Conservation (phyloP, 2,888 invertebrate species). For the Linyphia triangularis region DNA sequence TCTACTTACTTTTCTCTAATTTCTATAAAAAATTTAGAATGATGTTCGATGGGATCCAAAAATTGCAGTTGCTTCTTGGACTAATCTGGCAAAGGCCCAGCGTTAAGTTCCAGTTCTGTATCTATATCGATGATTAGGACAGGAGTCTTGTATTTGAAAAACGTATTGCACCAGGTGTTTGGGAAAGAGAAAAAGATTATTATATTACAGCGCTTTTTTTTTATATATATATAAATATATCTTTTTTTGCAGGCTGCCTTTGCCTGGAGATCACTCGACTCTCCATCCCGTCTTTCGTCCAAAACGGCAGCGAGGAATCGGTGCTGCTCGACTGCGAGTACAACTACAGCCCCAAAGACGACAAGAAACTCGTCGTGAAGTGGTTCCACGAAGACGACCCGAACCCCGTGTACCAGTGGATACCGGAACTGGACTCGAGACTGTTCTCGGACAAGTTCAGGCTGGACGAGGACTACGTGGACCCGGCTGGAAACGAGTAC, state of each 20-base stretch:
- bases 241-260: constrained; percentile 24
- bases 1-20: no score
- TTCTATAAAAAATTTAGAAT: no score
- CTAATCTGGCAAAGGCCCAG: no score
- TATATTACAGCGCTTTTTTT: no score
- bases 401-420: constrained; percentile 77
- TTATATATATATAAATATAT: no score
- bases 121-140: no score
- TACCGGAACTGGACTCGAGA: constrained; percentile 75
- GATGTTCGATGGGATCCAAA: no score
- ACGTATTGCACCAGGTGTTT: no score
- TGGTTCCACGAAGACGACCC: constrained; percentile 77
- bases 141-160: no score
- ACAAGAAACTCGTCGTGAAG: constrained; percentile 76
- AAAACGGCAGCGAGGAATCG: constrained; percentile 76
- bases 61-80: no score
- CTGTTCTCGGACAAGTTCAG: constrained; percentile 74
- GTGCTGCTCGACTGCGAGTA: constrained; percentile 77
- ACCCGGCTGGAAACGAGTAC: constrained; percentile 58
- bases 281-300: constrained; percentile 75
- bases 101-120: no score
- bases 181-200: no score
- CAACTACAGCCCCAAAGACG: constrained; percentile 61
- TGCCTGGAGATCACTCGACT: constrained; percentile 69
- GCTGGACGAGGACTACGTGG: constrained; percentile 73